A percentile compares a stretch with the other conserved stretches of the same genome.
Conservation (phyloP, 2,888 invertebrate species). For the Pachycephus smyrnensis region DNA sequence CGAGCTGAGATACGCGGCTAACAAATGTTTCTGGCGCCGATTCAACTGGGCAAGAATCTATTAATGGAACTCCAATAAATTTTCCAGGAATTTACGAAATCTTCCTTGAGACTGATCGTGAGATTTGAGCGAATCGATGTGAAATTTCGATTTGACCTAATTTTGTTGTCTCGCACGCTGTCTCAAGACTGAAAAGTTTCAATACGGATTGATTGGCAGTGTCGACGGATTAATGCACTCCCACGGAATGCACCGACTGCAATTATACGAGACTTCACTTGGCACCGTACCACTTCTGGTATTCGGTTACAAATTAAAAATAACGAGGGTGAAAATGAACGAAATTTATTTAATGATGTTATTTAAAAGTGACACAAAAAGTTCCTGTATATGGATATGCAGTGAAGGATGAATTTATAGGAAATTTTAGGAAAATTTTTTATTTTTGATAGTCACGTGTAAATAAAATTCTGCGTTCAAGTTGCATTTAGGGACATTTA, state of each 20-base stretch:
- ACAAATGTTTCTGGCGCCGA: slow-evolving; percentile 19
- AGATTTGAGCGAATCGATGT: neutral
- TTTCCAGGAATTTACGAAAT: slow-evolving; percentile 7
- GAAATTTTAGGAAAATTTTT: too few relatives aligned
- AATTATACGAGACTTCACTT: neutral
- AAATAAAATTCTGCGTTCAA: neutral
- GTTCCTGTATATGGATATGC: neutral
- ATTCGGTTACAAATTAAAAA: neutral
- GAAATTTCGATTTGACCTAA: neutral
- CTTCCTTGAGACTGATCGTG: neutral
- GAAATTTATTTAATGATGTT: neutral
- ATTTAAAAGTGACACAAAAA: neutral
- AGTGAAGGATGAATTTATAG: neutral
- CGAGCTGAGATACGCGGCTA: neutral
- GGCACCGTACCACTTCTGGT: neutral
- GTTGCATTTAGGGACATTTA: neutral
- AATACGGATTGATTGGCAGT: neutral
- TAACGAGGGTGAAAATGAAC: neutral
- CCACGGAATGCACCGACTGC: neutral
- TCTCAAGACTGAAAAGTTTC: neutral
- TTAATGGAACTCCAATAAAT: neutral
- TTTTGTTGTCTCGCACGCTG: neutral
- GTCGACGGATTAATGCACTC: neutral
- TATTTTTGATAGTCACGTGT: neutral
- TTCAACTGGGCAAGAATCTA: slow-evolving; percentile 6